Evolutionary conservation across 1,140 invertebrate genomes (phyloP), one percentile per base, ranked within the genome.

Genomic region (Ptiloglossa arizonensis): DNA sequence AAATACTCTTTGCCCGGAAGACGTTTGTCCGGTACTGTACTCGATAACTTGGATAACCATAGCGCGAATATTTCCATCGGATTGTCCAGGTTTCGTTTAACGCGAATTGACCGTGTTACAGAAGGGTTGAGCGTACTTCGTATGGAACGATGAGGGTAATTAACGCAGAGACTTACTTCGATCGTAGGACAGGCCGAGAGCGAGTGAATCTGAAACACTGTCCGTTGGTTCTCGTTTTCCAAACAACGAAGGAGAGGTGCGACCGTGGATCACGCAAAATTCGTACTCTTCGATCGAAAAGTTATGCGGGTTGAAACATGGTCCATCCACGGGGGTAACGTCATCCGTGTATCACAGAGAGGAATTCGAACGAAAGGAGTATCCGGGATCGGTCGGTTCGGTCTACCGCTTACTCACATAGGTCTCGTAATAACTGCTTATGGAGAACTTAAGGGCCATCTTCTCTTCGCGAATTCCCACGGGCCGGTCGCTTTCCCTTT

Each of bases 361-460:
- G 15, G 24, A 50, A n/a, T 27, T 27, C 3, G 5, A 50, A 32
- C 1, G 2, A 74, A 35, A 35, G n/a, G 22, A 5, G n/a, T 50
- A 46, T 79, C 56, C 24, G 27, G n/a, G 35, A 19, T 13, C n/a
- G 2, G 24, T 13, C n/a, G 2, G 24, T 46, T 24, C 15, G 17
- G 0, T 5, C 27, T 15, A 5, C 5, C 27, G 19, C 0, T 22
- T 87, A 92, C 91, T 92, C 81, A 93, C 92, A 75, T 92, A 92
- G 67, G 90, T 88, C 69, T 91, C 91, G 72, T 91, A 93, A 85
- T 84, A 93, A 77, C 89, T 91, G 73, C 87, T 84, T 82, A 93
- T 89, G 66, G 89, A 88, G 81, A 93, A 93, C 80, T 90, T 91
- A 22, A 92, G 89, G 41, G 90, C 82, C 89, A 91, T 92, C 29